Evolutionary conservation across 2,113 vertebrate species (phyloP).

Genomic region (Clarias batrachus): DNA sequence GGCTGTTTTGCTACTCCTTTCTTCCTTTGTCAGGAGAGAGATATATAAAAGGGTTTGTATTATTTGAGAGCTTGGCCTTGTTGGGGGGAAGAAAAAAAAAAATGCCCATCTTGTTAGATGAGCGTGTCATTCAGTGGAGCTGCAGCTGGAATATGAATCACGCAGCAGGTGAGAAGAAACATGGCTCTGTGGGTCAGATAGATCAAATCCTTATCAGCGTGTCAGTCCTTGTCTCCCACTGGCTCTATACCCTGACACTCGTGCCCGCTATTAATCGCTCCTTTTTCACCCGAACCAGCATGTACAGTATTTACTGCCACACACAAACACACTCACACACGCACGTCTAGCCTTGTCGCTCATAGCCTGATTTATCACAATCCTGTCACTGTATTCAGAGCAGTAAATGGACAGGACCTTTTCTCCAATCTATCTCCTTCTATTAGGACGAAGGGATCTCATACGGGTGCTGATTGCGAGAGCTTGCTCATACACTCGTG

Average conservation of each 20-base stretch:
- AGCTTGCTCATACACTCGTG: slow-evolving; percentile 15
- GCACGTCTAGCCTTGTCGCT: background rate
- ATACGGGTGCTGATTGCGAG: slow-evolving; percentile 41
- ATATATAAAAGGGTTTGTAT: background rate
- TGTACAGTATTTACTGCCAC: slow-evolving; percentile 41
- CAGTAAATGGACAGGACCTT: slow-evolving; percentile 40
- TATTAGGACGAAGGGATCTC: slow-evolving; percentile 26
- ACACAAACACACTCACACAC: slow-evolving; percentile 6
- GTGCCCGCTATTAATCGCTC: slow-evolving; percentile 39
- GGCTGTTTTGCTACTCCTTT: slow-evolving; percentile 6
- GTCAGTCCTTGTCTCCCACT: slow-evolving; percentile 51
- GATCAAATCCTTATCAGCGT: slow-evolving; percentile 55
- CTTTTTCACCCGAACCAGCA: slow-evolving; percentile 38
- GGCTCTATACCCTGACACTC: slow-evolving; percentile 32
- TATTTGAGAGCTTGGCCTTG: background rate
- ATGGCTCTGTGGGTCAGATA: slow-evolving; percentile 47
- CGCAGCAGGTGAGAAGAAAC: slow-evolving; percentile 33
- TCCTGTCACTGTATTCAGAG: slow-evolving; percentile 44
- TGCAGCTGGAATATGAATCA: slow-evolving; percentile 44
- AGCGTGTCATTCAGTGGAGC: background rate
- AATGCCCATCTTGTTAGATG: slow-evolving; percentile 12
- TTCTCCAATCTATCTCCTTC: slow-evolving; percentile 22
- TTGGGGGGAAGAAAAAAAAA: background rate
- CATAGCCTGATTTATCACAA: slow-evolving; percentile 45
- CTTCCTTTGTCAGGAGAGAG: background rate